A percentile compares a stretch with the other conserved stretches of the same genome.
phyloP scores from a whole-genome alignment of 2,797 vertebrate species.

The Babyrousa celebensis region DNA sequence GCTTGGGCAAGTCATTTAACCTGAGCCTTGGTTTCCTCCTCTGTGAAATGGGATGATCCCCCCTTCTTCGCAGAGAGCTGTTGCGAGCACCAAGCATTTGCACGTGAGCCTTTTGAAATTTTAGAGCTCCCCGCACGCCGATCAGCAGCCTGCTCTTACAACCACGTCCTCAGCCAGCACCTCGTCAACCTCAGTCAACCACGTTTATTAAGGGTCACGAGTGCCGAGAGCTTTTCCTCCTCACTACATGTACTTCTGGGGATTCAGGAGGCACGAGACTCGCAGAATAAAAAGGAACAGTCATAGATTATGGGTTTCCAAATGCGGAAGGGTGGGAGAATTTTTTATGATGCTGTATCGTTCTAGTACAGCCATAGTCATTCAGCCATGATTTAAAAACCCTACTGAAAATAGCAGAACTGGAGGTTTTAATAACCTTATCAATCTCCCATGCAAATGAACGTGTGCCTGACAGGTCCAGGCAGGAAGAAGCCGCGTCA shows the following conservation, averaged over 20 bases:
- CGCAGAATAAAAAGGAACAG: background rate
- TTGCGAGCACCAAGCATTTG: rapidly evolving
- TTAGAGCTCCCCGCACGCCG: background rate
- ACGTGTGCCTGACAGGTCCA: background rate
- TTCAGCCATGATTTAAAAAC: background rate
- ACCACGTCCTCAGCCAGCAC: background rate
- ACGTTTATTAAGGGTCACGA: background rate
- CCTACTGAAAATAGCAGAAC: constrained; percentile 76
- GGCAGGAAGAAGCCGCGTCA: background rate
- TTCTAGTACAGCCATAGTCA: background rate
- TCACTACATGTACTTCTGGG: background rate
- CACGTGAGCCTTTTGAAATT: rapidly evolving
- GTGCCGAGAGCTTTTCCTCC: background rate
- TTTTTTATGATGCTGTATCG: background rate
- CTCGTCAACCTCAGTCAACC: background rate
- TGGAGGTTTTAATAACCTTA: constrained; percentile 64
- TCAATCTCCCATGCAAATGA: constrained; percentile 63
- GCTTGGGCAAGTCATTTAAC: background rate
- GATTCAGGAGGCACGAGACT: background rate
- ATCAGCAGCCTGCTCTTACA: rapidly evolving
- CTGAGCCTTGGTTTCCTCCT: background rate
- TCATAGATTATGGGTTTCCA: background rate
- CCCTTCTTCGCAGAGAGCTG: background rate
- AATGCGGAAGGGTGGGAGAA: constrained; percentile 7
- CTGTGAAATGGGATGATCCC: background rate